phyloP scores from a whole-genome alignment of 2,113 vertebrate species.

The Colaptes auratus region DNA sequence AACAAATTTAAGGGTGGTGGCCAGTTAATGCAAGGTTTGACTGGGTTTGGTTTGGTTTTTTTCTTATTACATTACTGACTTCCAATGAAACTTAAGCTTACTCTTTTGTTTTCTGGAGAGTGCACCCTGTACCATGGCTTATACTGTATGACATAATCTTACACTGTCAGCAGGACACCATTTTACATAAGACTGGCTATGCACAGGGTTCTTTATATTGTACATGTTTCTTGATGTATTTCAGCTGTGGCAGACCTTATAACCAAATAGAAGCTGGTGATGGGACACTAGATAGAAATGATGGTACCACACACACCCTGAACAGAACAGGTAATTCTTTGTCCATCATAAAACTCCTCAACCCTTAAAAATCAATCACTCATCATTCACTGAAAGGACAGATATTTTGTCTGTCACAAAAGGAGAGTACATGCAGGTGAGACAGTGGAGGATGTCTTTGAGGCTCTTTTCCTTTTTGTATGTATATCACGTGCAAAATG shows the following conservation, averaged over 20 bases:
- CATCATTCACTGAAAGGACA: background rate
- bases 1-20: background rate
- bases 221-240: conserved; percentile 37
- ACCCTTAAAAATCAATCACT: background rate
- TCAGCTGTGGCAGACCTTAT: conserved; percentile 92
- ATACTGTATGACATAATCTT: background rate
- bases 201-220: background rate
- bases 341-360: background rate
- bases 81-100: background rate
- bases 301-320: conserved; percentile 59
- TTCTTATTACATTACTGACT: background rate
- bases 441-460: background rate
- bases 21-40: background rate
- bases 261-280: conserved; percentile 81
- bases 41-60: background rate
- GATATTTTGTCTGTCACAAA: background rate
- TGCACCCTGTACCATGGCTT: background rate
- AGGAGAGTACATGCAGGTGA: background rate
- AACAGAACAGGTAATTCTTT: conserved; percentile 83
- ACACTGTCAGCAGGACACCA: background rate
- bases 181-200: background rate
- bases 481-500: background rate
- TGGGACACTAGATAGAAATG: conserved; percentile 79
- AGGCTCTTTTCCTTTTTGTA: background rate
- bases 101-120: background rate